Base-by-base conservation (phyloP, 2,113 vertebrate genomes). In the Archocentrus centrarchus region DNA sequence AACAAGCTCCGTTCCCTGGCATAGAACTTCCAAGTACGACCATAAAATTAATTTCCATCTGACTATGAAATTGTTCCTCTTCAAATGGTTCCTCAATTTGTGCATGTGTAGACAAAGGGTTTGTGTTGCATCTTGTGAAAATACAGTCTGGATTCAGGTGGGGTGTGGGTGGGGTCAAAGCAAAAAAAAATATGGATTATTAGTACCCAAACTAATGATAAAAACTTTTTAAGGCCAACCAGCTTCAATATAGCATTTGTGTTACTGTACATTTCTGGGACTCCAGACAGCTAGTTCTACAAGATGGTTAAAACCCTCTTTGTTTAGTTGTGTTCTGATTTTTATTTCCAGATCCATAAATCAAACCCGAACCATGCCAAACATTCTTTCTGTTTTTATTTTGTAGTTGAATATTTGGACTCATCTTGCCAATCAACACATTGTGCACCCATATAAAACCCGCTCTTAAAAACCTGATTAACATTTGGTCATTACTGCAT, bases 21-120 rank as follows among this genome's bases (percentile, higher is more conserved):
- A 96, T 97, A 93, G 96, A 97, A 93, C 96, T 97, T 88, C 96
- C 96, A 97, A 97, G 96, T 97, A 97, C 86, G 96, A 95, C 92
- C 90, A 87, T 96, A 95, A 96, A 95, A 90, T 90, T 90, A 92
- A 93, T 92, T 91, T 90, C 82, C 88, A 94, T 90, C 87, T 94
- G 91, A 95, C 93, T 95, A 75, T 93, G 85, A 93, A 93, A 91
- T 92, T 93, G 92, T 89, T 93, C 89, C 91, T 95, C 91, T 93
- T 91, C 86, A 90, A 90, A 93, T 91, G 91, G 91, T 90, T 94
- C 92, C 91, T 94, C 85, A 76, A 86, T 91, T 89, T 77, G 75
- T 96, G 96, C 94, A 96, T 96, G 96, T 83, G 58, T 83, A 90
- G 85, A 85, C 47, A n/a, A 86, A 88, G 93, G 93, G 89, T 91